Percentiles rank a stretch among this genome's conserved stretches.
Evolutionary conservation across 2,888 invertebrate genomes (phyloP).

Genomic region (Platerodrilus igneus): DNA sequence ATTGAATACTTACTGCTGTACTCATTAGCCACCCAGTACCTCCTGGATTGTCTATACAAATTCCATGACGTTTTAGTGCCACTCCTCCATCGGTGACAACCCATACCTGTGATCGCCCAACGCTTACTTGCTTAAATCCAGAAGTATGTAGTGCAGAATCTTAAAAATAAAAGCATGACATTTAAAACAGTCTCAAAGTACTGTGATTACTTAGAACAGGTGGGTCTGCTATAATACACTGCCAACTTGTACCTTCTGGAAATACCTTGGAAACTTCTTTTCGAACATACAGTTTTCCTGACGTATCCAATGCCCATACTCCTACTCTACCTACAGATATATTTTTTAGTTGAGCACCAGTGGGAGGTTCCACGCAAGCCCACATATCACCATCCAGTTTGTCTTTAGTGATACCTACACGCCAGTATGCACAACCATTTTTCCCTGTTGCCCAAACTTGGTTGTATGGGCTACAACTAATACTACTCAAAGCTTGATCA

Average conservation of each 20-base stretch:
- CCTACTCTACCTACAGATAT: conserved; percentile 67
- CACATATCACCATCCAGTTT: conserved; percentile 66
- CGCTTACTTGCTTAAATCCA: conserved; percentile 69
- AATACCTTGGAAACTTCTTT: conserved; percentile 70
- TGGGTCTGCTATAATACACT: conserved; percentile 58
- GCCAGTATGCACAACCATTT: conserved; percentile 79
- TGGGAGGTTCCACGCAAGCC: conserved; percentile 73
- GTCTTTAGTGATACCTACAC: conserved; percentile 66
- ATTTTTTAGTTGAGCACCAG: conserved; percentile 63
- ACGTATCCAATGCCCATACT: conserved; percentile 77
- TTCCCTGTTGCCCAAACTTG: conserved; percentile 83
- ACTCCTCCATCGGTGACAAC: conserved; percentile 67
- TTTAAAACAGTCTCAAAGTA: neutral
- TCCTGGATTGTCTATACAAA: conserved; percentile 64
- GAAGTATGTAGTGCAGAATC: conserved; percentile 42
- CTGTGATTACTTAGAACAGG: conserved; percentile 49
- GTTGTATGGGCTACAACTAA: conserved; percentile 64
- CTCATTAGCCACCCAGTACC: conserved; percentile 78
- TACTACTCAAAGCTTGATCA: conserved; percentile 72
- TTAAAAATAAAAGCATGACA: conserved; percentile 26
- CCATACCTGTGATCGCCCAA: conserved; percentile 69
- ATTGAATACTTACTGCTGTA: conserved; percentile 50
- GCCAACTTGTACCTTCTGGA: conserved; percentile 84
- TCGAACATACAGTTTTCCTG: conserved; percentile 70
- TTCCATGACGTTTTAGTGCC: conserved; percentile 68